phyloP scores from a whole-genome alignment of 2,113 vertebrate species.

The Beaufortia kweichowensis region DNA sequence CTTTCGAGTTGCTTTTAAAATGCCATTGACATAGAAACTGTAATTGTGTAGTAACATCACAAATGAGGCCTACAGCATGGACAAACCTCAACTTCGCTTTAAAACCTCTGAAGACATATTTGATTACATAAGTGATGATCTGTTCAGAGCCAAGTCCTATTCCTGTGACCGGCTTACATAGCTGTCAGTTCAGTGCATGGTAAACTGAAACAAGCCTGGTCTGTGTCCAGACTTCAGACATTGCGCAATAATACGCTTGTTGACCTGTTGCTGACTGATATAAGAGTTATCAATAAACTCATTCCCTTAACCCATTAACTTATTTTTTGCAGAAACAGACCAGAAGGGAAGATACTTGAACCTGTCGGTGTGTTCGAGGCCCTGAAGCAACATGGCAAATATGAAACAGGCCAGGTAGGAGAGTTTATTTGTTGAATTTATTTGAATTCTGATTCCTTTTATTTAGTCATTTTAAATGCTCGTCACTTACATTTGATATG shows the following conservation, averaged over 20 bases:
- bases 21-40: background rate
- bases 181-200: background rate
- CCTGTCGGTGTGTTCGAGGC: conserved; percentile 92
- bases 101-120: background rate
- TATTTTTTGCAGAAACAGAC: conserved; percentile 82
- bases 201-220: conserved; percentile 5
- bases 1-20: background rate
- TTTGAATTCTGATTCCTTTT: background rate
- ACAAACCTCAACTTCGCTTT: background rate
- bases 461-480: background rate
- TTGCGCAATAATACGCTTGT: conserved; percentile 19
- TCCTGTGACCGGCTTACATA: background rate
- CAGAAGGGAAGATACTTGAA: conserved; percentile 92
- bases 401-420: conserved; percentile 92
- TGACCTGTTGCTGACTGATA: background rate
- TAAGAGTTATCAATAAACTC: background rate
- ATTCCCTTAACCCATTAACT: background rate
- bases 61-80: background rate
- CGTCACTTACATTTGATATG: background rate
- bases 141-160: conserved; percentile 1
- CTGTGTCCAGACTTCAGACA: background rate
- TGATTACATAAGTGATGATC: background rate
- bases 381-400: conserved; percentile 92
- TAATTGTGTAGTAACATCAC: background rate
- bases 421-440: background rate